Percentiles rank a stretch among this genome's conserved stretches.
These are phyloP conservation scores for Ia io DNA, from an alignment of 2,113 vertebrate species.

Conservation along the genomic window DNA sequence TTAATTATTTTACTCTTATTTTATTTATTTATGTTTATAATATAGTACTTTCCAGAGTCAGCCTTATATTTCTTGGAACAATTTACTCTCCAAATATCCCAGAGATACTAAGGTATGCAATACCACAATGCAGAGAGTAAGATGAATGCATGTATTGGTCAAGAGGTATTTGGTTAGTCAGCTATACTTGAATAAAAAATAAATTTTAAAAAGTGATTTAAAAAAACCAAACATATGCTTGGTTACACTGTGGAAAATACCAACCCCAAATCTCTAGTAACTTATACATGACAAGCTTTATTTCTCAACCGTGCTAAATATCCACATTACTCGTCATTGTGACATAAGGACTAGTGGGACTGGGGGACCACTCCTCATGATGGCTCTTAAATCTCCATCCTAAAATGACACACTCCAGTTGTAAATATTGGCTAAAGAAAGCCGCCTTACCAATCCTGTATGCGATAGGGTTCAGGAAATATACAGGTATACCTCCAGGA, in stretches of 20 bases:
- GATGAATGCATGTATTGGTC: not conserved
- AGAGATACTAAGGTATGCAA: not conserved
- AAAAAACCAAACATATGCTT: not conserved
- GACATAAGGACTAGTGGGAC: not conserved
- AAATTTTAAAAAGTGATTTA: not conserved
- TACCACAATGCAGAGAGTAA: not conserved
- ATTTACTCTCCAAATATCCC: not conserved
- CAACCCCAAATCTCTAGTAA: not conserved
- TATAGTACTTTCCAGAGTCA: not conserved
- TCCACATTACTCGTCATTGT: not conserved
- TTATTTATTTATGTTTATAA: not conserved
- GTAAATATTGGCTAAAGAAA: not conserved
- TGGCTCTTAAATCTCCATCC: not conserved
- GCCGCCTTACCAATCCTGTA: not conserved
- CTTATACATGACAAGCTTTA: not conserved
- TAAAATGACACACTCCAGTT: not conserved
- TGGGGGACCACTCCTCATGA: fast-evolving
- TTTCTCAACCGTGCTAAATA: not conserved
- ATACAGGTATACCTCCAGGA: not conserved
- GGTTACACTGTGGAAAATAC: not conserved
- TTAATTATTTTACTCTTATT: not conserved
- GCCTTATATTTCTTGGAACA: not conserved
- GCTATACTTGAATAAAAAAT: not conserved
- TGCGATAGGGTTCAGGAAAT: not conserved
- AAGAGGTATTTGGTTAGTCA: not conserved